phyloP scores from a whole-genome alignment of 1,140 invertebrate genomes.

The Eulimnadia texana region DNA sequence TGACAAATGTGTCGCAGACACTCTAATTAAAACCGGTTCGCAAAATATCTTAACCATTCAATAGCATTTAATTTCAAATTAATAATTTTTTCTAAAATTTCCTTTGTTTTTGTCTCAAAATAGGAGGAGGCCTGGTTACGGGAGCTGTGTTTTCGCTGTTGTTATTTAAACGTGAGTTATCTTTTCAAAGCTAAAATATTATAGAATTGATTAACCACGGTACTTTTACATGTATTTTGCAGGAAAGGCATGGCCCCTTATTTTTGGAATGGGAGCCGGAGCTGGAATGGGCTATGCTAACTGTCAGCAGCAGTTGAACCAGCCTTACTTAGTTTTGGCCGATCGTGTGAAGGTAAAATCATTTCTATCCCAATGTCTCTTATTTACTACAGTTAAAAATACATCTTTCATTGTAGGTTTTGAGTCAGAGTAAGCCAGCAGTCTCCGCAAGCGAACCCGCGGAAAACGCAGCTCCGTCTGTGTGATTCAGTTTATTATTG shows the following conservation, averaged over 20 bases:
- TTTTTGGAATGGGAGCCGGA: constrained; percentile 25
- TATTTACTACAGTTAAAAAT: neutral
- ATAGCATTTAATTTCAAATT: constrained; percentile 1
- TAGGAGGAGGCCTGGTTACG: constrained; percentile 32
- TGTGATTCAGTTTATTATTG: neutral
- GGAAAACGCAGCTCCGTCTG: neutral
- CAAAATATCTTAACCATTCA: too few relatives aligned
- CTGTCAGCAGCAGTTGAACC: constrained; percentile 35
- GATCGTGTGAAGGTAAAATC: constrained; percentile 24
- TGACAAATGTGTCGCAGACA: constrained; percentile 36
- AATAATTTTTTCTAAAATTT: neutral
- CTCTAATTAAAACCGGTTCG: constrained; percentile 32
- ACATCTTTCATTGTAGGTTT: neutral
- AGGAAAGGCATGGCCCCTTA: constrained; percentile 25
- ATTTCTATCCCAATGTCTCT: neutral
- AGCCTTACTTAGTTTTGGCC: constrained; percentile 25
- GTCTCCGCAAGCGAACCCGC: neutral
- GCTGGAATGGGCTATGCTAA: constrained; percentile 37
- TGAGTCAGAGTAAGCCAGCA: neutral
- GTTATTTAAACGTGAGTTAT: constrained; percentile 32
- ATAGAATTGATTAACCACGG: neutral
- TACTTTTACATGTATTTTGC: constrained; percentile 17
- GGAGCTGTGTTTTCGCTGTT: constrained; percentile 34
- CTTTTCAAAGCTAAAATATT: constrained; percentile 1
- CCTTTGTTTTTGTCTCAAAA: constrained; percentile 20